Evolutionary conservation across 1,140 invertebrate genomes (phyloP), one percentile per base, ranked within the genome.

Genomic region (Solenopsis invicta): DNA sequence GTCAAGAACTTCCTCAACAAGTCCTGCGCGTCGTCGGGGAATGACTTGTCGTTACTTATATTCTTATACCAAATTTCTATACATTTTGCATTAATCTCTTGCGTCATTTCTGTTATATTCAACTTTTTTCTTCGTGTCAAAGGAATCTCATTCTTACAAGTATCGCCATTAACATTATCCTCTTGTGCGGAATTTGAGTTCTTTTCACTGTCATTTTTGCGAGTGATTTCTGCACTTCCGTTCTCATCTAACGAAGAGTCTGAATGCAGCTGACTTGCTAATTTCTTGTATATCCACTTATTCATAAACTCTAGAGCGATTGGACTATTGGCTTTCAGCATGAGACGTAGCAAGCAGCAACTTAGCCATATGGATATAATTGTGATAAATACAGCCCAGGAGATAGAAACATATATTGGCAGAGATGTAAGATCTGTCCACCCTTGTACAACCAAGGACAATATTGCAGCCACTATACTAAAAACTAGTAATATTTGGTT

Each of bases 51-150:
- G 13, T 91, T 88, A 34, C 94, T 95, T 18, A 95, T 89, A 56
- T 92, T 92, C 75, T 87, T 88, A 64, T 95, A 95, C 94, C 94
- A 95, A 45, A 87, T 89, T 13, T 85, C 76, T 76, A 95, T 87
- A 77, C 89, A 94, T 12, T 92, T 92, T 8, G 50, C 21, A 21
- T 94, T 87, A 56, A 95, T 93, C 56, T 94, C 91, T 62, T 78
- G 87, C 5, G 91, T 76, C 37, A 93, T 90, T 71, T 92, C 87
- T 10, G 72, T 64, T 50, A 94, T 52, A 5, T 90, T 21, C 12
- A 75, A n/a, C 8, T 66, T 45, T 66, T 78, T 84, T 24, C 85
- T 92, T 54, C 21, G 67, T 37, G 4, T 86, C 62, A 9, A 64
- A 41, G 66, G 71, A 76, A 24, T 82, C 62, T 37, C 62, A 41